Conservation (phyloP, 2,113 vertebrate genomes). For the Oplegnathus fasciatus region DNA sequence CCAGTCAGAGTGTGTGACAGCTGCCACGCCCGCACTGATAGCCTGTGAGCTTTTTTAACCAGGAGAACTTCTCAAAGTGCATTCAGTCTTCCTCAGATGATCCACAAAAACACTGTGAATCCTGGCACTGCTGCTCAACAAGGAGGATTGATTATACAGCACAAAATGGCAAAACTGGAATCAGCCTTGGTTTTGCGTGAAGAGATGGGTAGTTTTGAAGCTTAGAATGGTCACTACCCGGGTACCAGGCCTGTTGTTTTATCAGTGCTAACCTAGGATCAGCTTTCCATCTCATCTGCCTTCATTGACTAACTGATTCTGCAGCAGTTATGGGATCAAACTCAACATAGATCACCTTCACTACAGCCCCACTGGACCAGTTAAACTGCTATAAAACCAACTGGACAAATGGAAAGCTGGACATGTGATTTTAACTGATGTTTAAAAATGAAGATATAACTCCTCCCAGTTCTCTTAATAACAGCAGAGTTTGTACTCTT, state of each 20-base stretch:
- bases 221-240: neutral
- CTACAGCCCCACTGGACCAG: neutral
- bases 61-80: constrained; percentile 7
- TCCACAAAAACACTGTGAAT: constrained; percentile 42
- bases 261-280: constrained; percentile 5
- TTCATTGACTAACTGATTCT: neutral
- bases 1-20: constrained; percentile 86
- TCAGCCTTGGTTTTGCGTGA: constrained; percentile 5
- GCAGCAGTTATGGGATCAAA: neutral
- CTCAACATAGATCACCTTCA: neutral
- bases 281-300: constrained; percentile 12
- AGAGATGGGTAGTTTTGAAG: neutral
- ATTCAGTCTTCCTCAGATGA: constrained; percentile 36
- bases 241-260: neutral
- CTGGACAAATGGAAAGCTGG: constrained; percentile 21
- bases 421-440: constrained; percentile 10
- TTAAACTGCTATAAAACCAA: neutral
- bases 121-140: constrained; percentile 23
- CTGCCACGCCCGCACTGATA: constrained; percentile 76
- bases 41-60: constrained; percentile 66
- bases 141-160: neutral
- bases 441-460: neutral
- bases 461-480: neutral
- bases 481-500: constrained; percentile 9
- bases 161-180: constrained; percentile 22